These are phyloP conservation scores for Mechanitis messenoides DNA, from an alignment of 2,888 invertebrate genomes.

Conservation along the genomic window DNA sequence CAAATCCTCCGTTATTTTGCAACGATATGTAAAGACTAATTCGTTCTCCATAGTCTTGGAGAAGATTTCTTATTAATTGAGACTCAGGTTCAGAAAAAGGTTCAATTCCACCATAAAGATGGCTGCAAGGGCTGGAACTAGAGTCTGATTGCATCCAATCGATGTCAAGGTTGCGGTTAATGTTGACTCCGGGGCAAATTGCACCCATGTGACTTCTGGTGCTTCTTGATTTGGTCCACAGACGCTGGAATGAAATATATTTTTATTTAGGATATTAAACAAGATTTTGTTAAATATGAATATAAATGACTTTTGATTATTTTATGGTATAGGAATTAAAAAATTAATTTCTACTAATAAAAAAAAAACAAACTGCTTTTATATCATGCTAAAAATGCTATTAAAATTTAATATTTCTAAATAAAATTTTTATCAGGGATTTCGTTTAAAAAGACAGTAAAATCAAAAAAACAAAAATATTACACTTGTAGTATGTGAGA, in stretches of 20 bases:
- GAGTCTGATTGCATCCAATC: slow-evolving; percentile 81
- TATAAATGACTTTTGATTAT: no score
- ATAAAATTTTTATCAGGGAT: no score
- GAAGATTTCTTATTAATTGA: slow-evolving; percentile 70
- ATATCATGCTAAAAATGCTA: no score
- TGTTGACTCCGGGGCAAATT: slow-evolving; percentile 82
- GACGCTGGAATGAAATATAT: slow-evolving; percentile 60
- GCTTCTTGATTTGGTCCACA: slow-evolving; percentile 83
- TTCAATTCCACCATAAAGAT: slow-evolving; percentile 77
- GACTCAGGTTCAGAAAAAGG: slow-evolving; percentile 83
- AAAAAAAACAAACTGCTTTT: no score
- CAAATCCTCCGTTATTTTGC: slow-evolving; percentile 83
- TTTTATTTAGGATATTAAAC: no score
- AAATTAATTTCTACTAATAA: background rate
- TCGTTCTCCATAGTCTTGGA: slow-evolving; percentile 63
- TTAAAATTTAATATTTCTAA: no score
- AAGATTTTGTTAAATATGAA: no score
- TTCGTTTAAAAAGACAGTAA: background rate
- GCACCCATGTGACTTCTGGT: slow-evolving; percentile 46
- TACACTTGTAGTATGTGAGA: slow-evolving; percentile 71
- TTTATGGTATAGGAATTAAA: background rate
- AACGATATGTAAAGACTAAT: slow-evolving; percentile 81
- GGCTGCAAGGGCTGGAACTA: slow-evolving; percentile 77
- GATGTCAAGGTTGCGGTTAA: slow-evolving; percentile 85
- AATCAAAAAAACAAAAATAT: slow-evolving; percentile 35